phyloP scores from a whole-genome alignment of 1,140 invertebrate genomes.

The Paracyclopina nana region DNA sequence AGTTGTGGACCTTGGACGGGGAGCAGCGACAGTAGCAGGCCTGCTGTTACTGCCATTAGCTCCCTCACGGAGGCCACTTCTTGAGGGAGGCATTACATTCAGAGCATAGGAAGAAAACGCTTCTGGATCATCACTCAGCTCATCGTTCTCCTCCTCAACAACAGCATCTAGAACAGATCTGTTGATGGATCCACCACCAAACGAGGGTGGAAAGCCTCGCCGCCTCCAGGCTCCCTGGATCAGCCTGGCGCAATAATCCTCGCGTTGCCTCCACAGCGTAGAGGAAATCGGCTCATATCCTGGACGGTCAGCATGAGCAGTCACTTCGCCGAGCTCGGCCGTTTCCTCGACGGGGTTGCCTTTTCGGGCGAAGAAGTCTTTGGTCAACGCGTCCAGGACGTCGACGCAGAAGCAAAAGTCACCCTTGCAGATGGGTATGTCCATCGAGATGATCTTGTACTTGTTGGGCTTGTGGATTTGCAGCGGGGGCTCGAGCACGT shows the following conservation, averaged over 20 bases:
- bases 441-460: constrained; percentile 95
- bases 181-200: neutral
- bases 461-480: constrained; percentile 88
- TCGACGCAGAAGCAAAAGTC: constrained; percentile 94
- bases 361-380: constrained; percentile 82
- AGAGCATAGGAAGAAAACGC: neutral
- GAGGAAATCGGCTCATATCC: constrained; percentile 81
- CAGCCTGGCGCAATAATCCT: constrained; percentile 81
- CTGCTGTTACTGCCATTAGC: neutral
- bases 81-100: neutral
- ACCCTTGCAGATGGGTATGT: constrained; percentile 91
- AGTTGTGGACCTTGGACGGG: too few species aligned
- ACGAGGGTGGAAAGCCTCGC: constrained; percentile 8
- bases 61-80: neutral
- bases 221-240: constrained; percentile 71
- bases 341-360: constrained; percentile 51
- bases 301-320: constrained; percentile 47
- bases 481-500: constrained; percentile 15
- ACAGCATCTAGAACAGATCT: neutral
- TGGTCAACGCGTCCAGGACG: constrained; percentile 74
- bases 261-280: constrained; percentile 77
- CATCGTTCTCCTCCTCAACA: neutral
- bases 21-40: neutral
- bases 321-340: constrained; percentile 55
- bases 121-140: neutral